Percentiles rank a stretch among this genome's conserved stretches.
Conservation (phyloP, 30 jellyfish, hydroid and myxozoan species). For the Hydractinia symbiolongicarpus region DNA sequence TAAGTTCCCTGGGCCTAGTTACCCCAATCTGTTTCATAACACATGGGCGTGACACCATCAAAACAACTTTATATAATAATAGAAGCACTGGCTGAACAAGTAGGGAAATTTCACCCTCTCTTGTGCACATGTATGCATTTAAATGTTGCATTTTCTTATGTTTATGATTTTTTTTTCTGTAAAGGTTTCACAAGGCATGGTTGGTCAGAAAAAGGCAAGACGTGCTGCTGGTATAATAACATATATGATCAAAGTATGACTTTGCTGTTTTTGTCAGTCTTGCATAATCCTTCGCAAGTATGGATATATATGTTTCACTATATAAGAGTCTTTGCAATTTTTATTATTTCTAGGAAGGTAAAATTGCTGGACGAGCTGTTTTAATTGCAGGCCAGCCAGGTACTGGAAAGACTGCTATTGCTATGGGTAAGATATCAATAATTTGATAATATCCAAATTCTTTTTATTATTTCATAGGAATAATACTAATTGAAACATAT, state of each 20-base stretch:
- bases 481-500: too few species aligned
- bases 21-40: too few species aligned
- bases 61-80: too few species aligned
- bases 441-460: too few species aligned
- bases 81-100: too few species aligned
- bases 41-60: too few species aligned
- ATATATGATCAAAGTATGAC: conserved; percentile 75
- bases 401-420: conserved; percentile 99
- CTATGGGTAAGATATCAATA: conserved; percentile 77
- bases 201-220: conserved; percentile 95
- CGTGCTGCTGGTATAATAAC: conserved; percentile 97
- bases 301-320: background rate
- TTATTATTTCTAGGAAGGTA: conserved; percentile 66
- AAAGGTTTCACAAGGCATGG: conserved; percentile 98
- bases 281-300: too few species aligned
- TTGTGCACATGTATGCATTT: too few species aligned
- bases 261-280: background rate
- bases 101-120: too few species aligned
- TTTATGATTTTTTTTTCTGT: background rate
- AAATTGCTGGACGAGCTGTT: conserved; percentile 95
- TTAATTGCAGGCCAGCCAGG: conserved; percentile 99
- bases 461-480: too few species aligned
- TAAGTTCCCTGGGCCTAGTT: too few species aligned
- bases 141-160: background rate
- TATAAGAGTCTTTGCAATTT: background rate